Conservation (phyloP, 2,113 vertebrate genomes). For the Mesembrinibis cayennensis region DNA sequence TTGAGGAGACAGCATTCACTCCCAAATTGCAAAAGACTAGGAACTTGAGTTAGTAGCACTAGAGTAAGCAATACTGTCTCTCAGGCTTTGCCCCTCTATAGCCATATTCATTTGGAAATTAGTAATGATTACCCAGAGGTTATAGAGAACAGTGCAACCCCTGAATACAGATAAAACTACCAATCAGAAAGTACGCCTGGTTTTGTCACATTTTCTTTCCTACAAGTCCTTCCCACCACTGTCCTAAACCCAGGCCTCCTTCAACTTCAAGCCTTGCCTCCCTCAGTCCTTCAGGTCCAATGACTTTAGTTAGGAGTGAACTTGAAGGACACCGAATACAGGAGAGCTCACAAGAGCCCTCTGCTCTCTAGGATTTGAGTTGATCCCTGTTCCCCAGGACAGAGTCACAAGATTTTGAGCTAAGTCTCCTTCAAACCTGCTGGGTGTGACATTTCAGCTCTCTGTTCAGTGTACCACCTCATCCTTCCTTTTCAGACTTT, state of each 20-base stretch:
- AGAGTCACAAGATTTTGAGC: not conserved
- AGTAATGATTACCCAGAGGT: not conserved
- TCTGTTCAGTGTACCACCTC: not conserved
- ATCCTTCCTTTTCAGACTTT: slow-evolving; percentile 37
- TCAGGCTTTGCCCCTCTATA: not conserved
- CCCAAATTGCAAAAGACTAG: not conserved
- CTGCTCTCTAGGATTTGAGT: not conserved
- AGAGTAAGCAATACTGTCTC: not conserved
- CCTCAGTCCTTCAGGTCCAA: not conserved
- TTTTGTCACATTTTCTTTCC: not conserved
- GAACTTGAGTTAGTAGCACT: not conserved
- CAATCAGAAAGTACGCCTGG: not conserved
- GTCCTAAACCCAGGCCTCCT: not conserved
- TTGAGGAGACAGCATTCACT: not conserved
- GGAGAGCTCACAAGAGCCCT: not conserved
- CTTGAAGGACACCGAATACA: not conserved
- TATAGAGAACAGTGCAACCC: not conserved
- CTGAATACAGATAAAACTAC: not conserved
- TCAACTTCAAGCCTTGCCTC: not conserved
- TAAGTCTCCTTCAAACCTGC: not conserved
- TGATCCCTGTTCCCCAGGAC: not conserved
- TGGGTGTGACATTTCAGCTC: not conserved
- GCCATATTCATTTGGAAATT: not conserved
- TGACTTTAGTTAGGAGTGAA: not conserved
- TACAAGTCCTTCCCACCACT: not conserved